phyloP scores from a whole-genome alignment of 2,113 vertebrate genomes.

The Dasypus novemcinctus region DNA sequence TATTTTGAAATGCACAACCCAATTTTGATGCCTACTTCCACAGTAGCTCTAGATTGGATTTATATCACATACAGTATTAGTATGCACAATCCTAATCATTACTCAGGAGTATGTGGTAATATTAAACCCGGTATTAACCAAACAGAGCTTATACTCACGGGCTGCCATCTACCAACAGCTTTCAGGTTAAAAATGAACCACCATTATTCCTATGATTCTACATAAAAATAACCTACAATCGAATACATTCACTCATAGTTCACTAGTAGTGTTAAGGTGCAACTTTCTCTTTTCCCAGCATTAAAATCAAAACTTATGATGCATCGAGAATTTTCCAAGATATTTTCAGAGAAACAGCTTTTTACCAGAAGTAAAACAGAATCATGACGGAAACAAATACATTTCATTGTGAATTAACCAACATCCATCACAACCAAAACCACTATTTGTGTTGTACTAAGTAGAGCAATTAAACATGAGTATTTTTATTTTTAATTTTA shows the following conservation, averaged over 20 bases:
- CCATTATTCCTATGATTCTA: not conserved
- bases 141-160: not conserved
- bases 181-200: not conserved
- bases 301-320: not conserved
- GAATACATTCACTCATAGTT: not conserved
- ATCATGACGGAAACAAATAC: not conserved
- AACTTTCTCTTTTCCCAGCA: not conserved
- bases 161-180: too few species aligned
- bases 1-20: not conserved
- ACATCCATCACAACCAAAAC: not conserved
- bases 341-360: not conserved
- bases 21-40: not conserved
- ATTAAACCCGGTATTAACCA: not conserved
- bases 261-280: not conserved
- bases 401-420: not conserved
- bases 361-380: conserved; percentile 10
- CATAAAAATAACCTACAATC: not conserved
- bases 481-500: not conserved
- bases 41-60: not conserved
- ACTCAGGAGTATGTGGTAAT: not conserved
- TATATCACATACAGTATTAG: not conserved
- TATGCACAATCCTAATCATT: not conserved
- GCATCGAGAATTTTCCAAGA: not conserved
- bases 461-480: not conserved
- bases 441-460: not conserved